These are phyloP conservation scores for Cosmia trapezina DNA, from an alignment of 2,888 invertebrate species.

Conservation along the genomic window DNA sequence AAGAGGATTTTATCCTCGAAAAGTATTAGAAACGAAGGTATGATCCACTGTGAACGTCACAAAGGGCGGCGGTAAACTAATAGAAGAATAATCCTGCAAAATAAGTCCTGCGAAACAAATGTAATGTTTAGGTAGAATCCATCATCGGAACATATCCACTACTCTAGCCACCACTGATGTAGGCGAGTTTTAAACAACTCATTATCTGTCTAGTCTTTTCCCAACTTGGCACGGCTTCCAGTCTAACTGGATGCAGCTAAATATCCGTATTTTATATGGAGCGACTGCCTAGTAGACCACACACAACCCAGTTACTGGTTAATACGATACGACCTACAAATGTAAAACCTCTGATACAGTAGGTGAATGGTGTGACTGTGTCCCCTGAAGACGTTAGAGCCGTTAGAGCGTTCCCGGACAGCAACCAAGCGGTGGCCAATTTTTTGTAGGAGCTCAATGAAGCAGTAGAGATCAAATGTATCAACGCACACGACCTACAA, in stretches of 20 bases:
- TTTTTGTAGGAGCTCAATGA: no score
- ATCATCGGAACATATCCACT: constrained; percentile 7
- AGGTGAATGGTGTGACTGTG: no score
- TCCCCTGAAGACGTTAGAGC: no score
- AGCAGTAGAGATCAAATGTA: no score
- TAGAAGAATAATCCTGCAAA: constrained; percentile 33
- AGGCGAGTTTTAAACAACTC: neutral
- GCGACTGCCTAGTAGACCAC: neutral
- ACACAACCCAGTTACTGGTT: no score
- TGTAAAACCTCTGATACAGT: neutral
- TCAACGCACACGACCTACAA: no score
- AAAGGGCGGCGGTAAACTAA: constrained; percentile 22
- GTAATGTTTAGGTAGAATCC: constrained; percentile 32
- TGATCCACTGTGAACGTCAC: constrained; percentile 58
- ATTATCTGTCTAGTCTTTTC: neutral
- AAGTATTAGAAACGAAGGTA: constrained; percentile 62
- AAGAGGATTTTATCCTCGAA: constrained; percentile 62
- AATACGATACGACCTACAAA: neutral
- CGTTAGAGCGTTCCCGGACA: no score
- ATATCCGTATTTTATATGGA: neutral
- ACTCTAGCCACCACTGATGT: neutral
- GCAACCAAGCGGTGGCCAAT: no score
- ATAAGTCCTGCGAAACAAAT: constrained; percentile 49
- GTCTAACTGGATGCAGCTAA: neutral
- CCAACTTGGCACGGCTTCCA: neutral